A percentile compares a stretch with the other conserved stretches of the same genome.
These are phyloP conservation scores for Malacoraja senta DNA, from an alignment of 2,797 vertebrate species.

Conservation along the genomic window DNA sequence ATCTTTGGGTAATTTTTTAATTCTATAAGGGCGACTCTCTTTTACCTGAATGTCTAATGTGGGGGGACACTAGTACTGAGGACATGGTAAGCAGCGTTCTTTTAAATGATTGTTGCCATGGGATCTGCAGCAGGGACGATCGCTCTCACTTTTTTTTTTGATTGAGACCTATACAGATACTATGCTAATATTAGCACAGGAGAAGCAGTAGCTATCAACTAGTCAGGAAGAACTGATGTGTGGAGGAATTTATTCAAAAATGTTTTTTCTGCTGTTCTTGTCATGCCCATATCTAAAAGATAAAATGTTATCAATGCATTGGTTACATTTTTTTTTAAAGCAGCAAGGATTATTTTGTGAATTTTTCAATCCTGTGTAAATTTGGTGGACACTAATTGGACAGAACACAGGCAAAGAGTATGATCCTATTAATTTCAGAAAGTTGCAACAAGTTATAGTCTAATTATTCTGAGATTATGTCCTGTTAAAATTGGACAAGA, in stretches of 20 bases:
- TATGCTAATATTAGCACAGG: conserved; percentile 28
- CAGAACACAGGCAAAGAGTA: not conserved
- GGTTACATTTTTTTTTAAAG: conserved; percentile 24
- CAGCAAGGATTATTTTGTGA: conserved; percentile 11
- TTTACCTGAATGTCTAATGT: too few relatives aligned
- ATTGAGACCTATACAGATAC: not conserved
- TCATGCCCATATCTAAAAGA: conserved; percentile 1
- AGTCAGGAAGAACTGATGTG: conserved; percentile 11
- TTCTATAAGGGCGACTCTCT: too few relatives aligned
- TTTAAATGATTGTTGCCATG: not conserved
- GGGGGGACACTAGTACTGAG: not conserved
- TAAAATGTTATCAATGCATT: conserved; percentile 6
- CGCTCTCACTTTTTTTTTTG: not conserved
- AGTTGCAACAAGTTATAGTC: not conserved
- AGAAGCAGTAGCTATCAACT: not conserved
- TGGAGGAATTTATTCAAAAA: conserved; percentile 31
- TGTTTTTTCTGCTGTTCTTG: not conserved
- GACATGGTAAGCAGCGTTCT: not conserved
- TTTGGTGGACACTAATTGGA: not conserved
- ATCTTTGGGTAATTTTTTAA: too few relatives aligned
- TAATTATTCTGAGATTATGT: not conserved
- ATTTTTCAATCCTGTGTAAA: not conserved
- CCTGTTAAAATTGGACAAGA: not conserved
- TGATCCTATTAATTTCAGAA: not conserved
- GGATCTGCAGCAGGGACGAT: not conserved